These are phyloP conservation scores for Mesocentrotus franciscanus DNA, from an alignment of 53 echinoderm and acorn worm species.

Conservation along the genomic window DNA sequence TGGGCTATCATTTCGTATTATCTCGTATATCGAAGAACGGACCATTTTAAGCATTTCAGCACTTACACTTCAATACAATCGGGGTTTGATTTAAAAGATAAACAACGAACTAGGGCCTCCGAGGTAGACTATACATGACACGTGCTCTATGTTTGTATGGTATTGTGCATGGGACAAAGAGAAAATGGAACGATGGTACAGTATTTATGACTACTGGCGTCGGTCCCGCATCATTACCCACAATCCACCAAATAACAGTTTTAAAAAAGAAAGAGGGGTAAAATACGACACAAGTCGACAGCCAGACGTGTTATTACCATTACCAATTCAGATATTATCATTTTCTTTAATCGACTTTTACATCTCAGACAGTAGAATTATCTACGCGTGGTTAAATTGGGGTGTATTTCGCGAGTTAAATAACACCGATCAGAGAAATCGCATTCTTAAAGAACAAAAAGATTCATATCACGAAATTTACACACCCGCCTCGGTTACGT, in stretches of 20 bases:
- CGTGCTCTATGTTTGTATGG: slow-evolving; percentile 37
- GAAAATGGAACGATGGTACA: neutral
- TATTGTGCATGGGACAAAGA: neutral
- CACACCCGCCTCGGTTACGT: neutral
- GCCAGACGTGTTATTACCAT: slow-evolving; percentile 3
- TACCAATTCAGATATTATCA: neutral
- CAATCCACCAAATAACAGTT: neutral
- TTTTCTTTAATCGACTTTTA: neutral
- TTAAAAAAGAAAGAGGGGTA: neutral
- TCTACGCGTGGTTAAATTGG: neutral
- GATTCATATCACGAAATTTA: slow-evolving; percentile 1
- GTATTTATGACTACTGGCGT: slow-evolving; percentile 39
- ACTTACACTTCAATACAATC: neutral
- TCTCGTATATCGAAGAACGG: too few species aligned
- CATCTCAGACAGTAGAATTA: neutral
- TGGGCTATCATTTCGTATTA: too few species aligned
- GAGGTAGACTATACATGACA: neutral
- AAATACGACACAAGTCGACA: neutral
- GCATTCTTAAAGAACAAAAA: neutral
- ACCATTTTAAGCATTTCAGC: neutral
- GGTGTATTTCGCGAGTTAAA: neutral
- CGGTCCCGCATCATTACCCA: slow-evolving; percentile 34
- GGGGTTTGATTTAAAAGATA: neutral
- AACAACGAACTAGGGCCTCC: neutral
- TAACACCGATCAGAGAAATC: neutral